Conservation (phyloP, 64 coral and sea anemone species). For the Montipora cactus region DNA sequence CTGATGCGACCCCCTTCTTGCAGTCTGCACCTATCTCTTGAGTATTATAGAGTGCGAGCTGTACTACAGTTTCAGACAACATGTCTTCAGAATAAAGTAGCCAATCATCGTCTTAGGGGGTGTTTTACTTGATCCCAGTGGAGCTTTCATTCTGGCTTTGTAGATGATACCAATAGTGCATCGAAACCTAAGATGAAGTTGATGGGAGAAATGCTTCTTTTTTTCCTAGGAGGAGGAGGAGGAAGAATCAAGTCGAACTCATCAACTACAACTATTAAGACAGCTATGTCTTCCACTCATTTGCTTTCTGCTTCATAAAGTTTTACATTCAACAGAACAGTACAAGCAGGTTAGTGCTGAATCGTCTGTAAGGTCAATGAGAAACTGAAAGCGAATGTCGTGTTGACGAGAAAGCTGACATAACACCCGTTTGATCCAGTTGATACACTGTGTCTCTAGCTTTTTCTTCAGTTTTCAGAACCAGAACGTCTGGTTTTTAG, state of each 20-base stretch:
- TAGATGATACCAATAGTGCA: neutral
- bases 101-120: neutral
- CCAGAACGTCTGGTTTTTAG: too few species aligned
- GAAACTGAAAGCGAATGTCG: neutral
- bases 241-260: slow-evolving; percentile 42
- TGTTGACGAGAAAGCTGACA: too few species aligned
- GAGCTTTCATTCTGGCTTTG: too few species aligned
- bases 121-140: too few species aligned
- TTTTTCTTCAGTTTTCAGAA: too few species aligned
- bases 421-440: too few species aligned
- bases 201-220: neutral
- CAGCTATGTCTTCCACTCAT: slow-evolving; percentile 73
- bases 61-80: neutral
- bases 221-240: slow-evolving; percentile 52
- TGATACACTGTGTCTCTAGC: too few species aligned
- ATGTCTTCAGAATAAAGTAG: neutral
- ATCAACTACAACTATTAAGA: slow-evolving; percentile 69
- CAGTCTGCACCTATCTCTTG: too few species aligned
- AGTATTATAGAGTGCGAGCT: too few species aligned
- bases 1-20: too few species aligned
- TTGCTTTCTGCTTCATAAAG: slow-evolving; percentile 68
- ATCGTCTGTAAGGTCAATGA: neutral
- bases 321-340: slow-evolving; percentile 67
- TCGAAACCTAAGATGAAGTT: neutral
- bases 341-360: slow-evolving; percentile 63